Evolutionary conservation across 2,113 vertebrate species (phyloP).

Genomic region (Lepisosteus oculatus): DNA sequence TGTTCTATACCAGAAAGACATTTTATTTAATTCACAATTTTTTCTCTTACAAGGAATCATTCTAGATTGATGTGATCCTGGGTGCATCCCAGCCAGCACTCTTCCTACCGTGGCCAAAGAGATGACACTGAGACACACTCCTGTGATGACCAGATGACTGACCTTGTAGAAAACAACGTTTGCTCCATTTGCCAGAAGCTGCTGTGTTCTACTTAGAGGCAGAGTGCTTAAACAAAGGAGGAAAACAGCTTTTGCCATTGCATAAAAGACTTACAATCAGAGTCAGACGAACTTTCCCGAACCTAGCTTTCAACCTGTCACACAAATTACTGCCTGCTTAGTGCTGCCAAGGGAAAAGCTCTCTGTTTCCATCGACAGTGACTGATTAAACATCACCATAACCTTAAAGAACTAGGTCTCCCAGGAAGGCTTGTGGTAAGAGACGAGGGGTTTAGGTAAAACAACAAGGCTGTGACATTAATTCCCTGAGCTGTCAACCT

Average conservation of each 20-base stretch:
- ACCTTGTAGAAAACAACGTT: too few relatives aligned
- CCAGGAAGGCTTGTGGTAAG: slow-evolving; percentile 55
- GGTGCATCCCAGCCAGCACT: too few relatives aligned
- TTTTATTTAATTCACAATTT: too few relatives aligned
- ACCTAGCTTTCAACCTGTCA: background rate
- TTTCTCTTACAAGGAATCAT: too few relatives aligned
- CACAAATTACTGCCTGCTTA: slow-evolving; percentile 12
- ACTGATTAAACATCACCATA: slow-evolving; percentile 24
- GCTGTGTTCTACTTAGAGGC: too few relatives aligned
- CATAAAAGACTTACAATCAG: background rate
- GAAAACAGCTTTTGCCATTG: background rate
- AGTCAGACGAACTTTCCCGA: background rate
- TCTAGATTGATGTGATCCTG: too few relatives aligned
- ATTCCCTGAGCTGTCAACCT: slow-evolving; percentile 63
- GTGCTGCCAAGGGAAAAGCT: slow-evolving; percentile 7
- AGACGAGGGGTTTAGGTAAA: slow-evolving; percentile 49
- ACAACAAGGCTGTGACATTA: slow-evolving; percentile 57
- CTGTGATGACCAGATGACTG: too few relatives aligned
- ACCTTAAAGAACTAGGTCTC: slow-evolving; percentile 64
- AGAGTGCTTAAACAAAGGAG: background rate
- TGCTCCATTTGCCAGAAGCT: too few relatives aligned
- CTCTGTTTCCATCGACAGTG: slow-evolving; percentile 29
- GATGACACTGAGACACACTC: too few relatives aligned
- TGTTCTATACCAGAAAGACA: too few relatives aligned
- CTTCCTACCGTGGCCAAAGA: too few relatives aligned